phyloP scores from a whole-genome alignment of 1,140 invertebrate species.

The Acromyrmex heyeri region DNA sequence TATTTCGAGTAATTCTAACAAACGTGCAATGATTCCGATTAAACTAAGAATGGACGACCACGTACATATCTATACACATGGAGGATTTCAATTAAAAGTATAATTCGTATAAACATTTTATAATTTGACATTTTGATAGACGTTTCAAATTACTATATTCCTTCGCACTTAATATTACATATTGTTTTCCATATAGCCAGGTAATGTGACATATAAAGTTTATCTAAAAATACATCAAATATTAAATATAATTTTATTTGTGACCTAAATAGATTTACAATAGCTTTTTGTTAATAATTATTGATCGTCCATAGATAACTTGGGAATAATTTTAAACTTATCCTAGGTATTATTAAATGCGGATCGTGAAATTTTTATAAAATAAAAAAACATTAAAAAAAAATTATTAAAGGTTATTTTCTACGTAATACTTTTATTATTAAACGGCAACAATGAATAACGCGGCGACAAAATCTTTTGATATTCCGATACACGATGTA shows the following conservation, averaged over 20 bases:
- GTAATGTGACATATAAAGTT: background rate
- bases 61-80: background rate
- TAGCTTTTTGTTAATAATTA: background rate
- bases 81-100: conserved; percentile 10
- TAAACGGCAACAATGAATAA: conserved; percentile 36
- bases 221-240: background rate
- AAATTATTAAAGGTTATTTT: conserved; percentile 36
- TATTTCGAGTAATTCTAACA: conserved; percentile 15
- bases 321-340: background rate
- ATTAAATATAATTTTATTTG: background rate
- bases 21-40: background rate
- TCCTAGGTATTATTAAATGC: background rate
- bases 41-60: background rate
- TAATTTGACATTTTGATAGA: conserved; percentile 52
- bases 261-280: background rate
- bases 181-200: background rate
- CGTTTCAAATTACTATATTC: conserved; percentile 15
- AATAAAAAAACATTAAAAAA: background rate
- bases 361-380: background rate
- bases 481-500: conserved; percentile 74
- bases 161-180: conserved; percentile 13
- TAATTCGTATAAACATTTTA: background rate
- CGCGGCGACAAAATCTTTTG: conserved; percentile 21
- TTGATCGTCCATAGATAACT: background rate
- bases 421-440: conserved; percentile 12